Percentiles rank a stretch among this genome's conserved stretches.
Conservation (phyloP, 1,140 invertebrate species). For the Arctopsyche grandis region DNA sequence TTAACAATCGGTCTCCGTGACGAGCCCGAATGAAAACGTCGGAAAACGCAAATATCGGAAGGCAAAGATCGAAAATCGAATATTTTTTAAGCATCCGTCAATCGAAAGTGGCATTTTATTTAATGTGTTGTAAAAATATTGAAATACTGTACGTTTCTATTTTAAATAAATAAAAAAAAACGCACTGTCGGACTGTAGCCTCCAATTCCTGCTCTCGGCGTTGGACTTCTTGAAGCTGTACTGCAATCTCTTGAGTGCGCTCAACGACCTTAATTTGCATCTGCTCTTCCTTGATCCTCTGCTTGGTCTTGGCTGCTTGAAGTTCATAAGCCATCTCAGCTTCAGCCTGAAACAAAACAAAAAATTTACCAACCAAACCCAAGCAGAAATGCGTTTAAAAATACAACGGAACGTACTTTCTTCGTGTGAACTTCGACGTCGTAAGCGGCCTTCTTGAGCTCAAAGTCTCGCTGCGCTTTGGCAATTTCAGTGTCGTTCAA, state of each 20-base stretch:
- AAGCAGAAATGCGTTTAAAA: neutral
- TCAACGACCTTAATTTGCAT: slow-evolving; percentile 97
- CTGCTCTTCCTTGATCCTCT: slow-evolving; percentile 95
- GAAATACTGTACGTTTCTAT: no score
- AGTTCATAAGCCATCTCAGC: slow-evolving; percentile 95
- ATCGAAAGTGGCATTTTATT: no score
- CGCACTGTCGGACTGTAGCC: slow-evolving; percentile 79
- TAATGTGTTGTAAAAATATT: no score
- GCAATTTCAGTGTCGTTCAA: slow-evolving; percentile 97
- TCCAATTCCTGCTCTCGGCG: slow-evolving; percentile 89
- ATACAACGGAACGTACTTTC: slow-evolving; percentile 60
- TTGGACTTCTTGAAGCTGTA: slow-evolving; percentile 90
- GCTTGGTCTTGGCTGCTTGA: slow-evolving; percentile 95
- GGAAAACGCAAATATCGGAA: no score
- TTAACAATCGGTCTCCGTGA: no score
- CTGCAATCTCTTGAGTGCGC: slow-evolving; percentile 89
- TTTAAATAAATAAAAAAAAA: no score
- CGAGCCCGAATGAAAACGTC: no score
- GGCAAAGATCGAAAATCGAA: no score
- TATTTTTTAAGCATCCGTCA: no score
- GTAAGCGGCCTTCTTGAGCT: slow-evolving; percentile 96
- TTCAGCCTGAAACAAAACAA: slow-evolving; percentile 76
- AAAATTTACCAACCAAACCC: neutral
- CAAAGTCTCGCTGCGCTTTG: slow-evolving; percentile 95
- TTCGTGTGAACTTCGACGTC: slow-evolving; percentile 97